phyloP scores from a whole-genome alignment of 2,888 invertebrate genomes.

The Chelonus formosanus region DNA sequence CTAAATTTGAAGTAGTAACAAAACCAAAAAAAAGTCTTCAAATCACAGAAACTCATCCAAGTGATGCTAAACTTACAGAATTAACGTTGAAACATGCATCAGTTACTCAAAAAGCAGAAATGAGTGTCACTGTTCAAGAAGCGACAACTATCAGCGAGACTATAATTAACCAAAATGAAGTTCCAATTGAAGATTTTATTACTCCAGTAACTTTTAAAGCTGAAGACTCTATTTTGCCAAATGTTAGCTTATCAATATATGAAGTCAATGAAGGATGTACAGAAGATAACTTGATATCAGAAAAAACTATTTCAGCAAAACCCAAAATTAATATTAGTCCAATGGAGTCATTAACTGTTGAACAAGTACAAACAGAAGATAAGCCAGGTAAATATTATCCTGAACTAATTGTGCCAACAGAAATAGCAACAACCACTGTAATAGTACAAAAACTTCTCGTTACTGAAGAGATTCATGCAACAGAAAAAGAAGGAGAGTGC shows the following conservation, averaged over 20 bases:
- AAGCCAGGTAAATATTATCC: constrained; percentile 82
- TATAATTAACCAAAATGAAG: constrained; percentile 71
- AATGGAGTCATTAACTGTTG: constrained; percentile 73
- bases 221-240: constrained; percentile 69
- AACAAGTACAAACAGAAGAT: constrained; percentile 75
- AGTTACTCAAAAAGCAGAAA: constrained; percentile 65
- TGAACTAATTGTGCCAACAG: constrained; percentile 81
- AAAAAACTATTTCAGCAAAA: constrained; percentile 66
- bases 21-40: constrained; percentile 66
- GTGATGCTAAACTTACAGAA: constrained; percentile 47
- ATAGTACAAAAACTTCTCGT: constrained; percentile 74
- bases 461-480: constrained; percentile 73
- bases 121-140: constrained; percentile 72
- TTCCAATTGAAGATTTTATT: constrained; percentile 66
- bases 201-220: constrained; percentile 68
- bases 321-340: constrained; percentile 73
- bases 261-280: constrained; percentile 73
- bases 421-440: constrained; percentile 74
- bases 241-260: constrained; percentile 72
- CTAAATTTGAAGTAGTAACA: constrained; percentile 63
- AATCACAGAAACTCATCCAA: constrained; percentile 64
- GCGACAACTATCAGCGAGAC: constrained; percentile 74
- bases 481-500: constrained; percentile 76
- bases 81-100: constrained; percentile 24
- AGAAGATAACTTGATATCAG: constrained; percentile 69